A percentile compares a stretch with the other conserved stretches of the same genome.
Evolutionary conservation across 2,888 invertebrate genomes (phyloP).

Genomic region (Volucella inflata): DNA sequence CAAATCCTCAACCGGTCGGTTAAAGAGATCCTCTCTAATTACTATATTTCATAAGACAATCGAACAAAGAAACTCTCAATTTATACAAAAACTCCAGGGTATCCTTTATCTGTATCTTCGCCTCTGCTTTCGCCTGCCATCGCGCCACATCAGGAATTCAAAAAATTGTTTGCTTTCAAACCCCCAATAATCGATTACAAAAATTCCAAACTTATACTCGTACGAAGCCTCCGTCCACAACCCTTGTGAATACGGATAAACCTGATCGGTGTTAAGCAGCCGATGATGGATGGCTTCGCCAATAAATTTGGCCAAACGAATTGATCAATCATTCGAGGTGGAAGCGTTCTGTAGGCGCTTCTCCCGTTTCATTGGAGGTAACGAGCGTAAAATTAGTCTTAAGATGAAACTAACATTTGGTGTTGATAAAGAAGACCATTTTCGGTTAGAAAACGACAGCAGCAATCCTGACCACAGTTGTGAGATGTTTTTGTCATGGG

Average conservation of each 20-base stretch:
- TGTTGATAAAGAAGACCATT: conserved; percentile 66
- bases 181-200: conserved; percentile 60
- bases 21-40: conserved; percentile 59
- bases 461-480: neutral
- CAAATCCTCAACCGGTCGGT: conserved; percentile 15
- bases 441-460: conserved; percentile 49
- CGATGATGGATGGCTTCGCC: conserved; percentile 74
- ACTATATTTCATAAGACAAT: conserved; percentile 19
- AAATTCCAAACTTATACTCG: conserved; percentile 27
- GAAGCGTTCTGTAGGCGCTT: conserved; percentile 57
- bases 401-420: conserved; percentile 64
- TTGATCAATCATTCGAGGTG: conserved; percentile 68
- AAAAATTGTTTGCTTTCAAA: conserved; percentile 11
- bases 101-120: neutral
- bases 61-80: conserved; percentile 34
- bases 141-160: conserved; percentile 54
- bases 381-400: conserved; percentile 72
- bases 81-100: conserved; percentile 51
- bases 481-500: conserved; percentile 14
- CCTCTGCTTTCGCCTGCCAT: no score
- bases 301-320: conserved; percentile 75
- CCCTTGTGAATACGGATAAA: conserved; percentile 1
- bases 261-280: conserved; percentile 45
- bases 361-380: conserved; percentile 64
- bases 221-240: conserved; percentile 1